A percentile compares a stretch with the other conserved stretches of the same genome.
phyloP scores from a whole-genome alignment of 2,888 invertebrate genomes.

The Cacoxenus indagator region DNA sequence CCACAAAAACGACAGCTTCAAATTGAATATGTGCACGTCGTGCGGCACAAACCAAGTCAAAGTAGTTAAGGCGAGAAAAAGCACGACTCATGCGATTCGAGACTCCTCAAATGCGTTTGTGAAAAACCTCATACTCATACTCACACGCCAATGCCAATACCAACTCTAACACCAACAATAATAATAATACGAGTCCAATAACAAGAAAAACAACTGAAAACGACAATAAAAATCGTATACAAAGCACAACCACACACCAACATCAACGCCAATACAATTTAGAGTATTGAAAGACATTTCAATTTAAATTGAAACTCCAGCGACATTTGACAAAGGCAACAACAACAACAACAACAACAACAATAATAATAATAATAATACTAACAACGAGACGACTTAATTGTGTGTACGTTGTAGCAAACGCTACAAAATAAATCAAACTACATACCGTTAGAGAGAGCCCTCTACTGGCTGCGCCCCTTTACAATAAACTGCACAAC shows the following conservation, averaged over 20 bases:
- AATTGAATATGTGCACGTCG: too few relatives aligned
- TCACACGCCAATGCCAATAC: background rate
- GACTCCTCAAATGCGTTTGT: background rate
- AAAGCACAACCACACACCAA: background rate
- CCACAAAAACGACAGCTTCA: too few relatives aligned
- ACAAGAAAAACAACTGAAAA: background rate
- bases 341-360: slow-evolving; percentile 24
- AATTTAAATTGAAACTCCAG: slow-evolving; percentile 50
- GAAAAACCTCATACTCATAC: background rate
- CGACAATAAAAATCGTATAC: background rate
- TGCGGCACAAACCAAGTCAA: too few relatives aligned
- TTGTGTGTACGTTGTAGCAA: background rate
- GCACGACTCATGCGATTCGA: background rate
- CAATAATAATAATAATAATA: slow-evolving; percentile 4
- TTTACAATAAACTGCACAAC: too few relatives aligned
- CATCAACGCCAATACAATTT: slow-evolving; percentile 23
- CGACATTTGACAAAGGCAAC: slow-evolving; percentile 44
- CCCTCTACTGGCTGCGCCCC: too few relatives aligned
- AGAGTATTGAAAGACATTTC: slow-evolving; percentile 51
- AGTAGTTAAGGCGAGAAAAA: background rate
- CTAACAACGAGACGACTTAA: too few relatives aligned
- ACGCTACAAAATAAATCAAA: slow-evolving; percentile 1
- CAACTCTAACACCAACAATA: background rate
- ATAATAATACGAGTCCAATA: background rate
- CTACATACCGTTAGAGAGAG: background rate